Percentiles rank a stretch among this genome's conserved stretches.
Evolutionary conservation across 2,113 vertebrate species (phyloP).

Genomic region (Xiphophorus maculatus): DNA sequence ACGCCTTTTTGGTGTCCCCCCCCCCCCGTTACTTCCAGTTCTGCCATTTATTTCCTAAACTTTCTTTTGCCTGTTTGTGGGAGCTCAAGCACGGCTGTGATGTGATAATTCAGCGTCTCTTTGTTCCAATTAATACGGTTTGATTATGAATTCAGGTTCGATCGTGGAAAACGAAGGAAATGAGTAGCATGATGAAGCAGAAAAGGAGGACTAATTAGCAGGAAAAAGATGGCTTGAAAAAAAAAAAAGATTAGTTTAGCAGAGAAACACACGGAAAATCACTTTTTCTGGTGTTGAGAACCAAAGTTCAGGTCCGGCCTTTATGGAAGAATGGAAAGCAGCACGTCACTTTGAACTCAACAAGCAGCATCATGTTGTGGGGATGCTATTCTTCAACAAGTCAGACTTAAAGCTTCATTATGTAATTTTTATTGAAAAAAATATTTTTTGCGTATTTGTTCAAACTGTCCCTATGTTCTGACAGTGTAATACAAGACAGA

Average conservation of each 20-base stretch:
- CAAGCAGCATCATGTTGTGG: too few species aligned
- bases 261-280: neutral
- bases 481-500: too few species aligned
- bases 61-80: neutral
- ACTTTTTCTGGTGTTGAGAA: conserved; percentile 2
- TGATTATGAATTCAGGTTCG: conserved; percentile 61
- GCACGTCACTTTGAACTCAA: too few species aligned
- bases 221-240: conserved; percentile 1
- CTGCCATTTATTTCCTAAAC: neutral
- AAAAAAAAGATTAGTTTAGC: neutral
- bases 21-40: too few species aligned
- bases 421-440: too few species aligned
- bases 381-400: too few species aligned
- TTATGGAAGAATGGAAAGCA: too few species aligned
- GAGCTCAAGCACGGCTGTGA: conserved; percentile 23
- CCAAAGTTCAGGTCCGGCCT: too few species aligned
- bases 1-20: neutral
- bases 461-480: too few species aligned
- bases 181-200: conserved; percentile 15
- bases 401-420: too few species aligned
- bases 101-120: conserved; percentile 9
- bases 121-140: conserved; percentile 54
- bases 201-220: neutral
- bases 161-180: conserved; percentile 21
- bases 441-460: too few species aligned